Conservation (phyloP, 2,113 vertebrate species). For the Tyrannus savana region DNA sequence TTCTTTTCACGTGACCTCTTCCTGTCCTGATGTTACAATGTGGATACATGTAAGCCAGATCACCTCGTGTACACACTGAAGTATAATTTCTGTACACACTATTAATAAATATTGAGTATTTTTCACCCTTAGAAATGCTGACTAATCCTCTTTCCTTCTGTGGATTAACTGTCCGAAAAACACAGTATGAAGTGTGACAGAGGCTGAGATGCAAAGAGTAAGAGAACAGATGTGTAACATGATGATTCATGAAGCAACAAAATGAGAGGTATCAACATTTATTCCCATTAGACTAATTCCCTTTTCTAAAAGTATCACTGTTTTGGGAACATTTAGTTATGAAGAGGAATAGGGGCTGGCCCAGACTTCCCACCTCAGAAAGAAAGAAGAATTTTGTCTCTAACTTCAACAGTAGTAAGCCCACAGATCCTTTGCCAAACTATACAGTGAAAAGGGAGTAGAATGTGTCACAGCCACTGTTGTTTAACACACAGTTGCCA, state of each 20-base stretch:
- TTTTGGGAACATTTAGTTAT: background rate
- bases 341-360: background rate
- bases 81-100: background rate
- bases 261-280: background rate
- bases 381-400: background rate
- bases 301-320: background rate
- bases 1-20: background rate
- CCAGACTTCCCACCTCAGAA: conserved; percentile 2
- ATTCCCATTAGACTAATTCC: background rate
- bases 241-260: background rate
- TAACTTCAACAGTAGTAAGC: background rate
- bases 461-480: background rate
- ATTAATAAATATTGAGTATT: background rate
- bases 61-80: background rate
- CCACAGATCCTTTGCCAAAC: conserved; percentile 8
- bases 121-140: background rate
- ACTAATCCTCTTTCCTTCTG: background rate
- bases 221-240: background rate
- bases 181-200: background rate
- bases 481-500: background rate
- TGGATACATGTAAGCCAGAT: background rate
- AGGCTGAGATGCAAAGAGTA: background rate
- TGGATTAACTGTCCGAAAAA: background rate
- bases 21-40: background rate
- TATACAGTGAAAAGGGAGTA: background rate